Evolutionary conservation across 2,113 vertebrate species (phyloP), one percentile per base, ranked within the genome.

Genomic region (Typhlomys cinereus): DNA sequence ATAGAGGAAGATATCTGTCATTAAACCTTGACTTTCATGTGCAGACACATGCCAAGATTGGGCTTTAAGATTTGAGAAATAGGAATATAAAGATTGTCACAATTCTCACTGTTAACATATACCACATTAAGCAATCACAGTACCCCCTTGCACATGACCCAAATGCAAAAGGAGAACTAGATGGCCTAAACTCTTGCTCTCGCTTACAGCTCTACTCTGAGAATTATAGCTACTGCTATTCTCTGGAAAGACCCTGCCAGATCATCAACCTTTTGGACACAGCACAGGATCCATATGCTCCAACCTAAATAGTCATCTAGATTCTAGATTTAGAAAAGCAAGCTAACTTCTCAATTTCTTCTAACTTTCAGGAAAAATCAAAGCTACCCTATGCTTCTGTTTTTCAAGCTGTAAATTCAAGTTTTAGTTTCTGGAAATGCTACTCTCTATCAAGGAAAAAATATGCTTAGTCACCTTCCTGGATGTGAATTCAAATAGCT

Each of bases 381-480:
- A 41, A 4, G 29, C 34, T 6, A 66, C 8, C 7, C 21, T 80
- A 23, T n/a, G n/a, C n/a, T n/a, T n/a, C 1, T 67, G 3, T 74
- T 82, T 83, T 34, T 50, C 7, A 69, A 76, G 21, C 82, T 44
- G 67, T 29, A 62, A 86, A 83, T 4, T 36, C 62, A 81, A 90
- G n/a, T 5, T 74, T 6, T 69, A 48, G n/a, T 62, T 52, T 69
- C 57, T 85, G n/a, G n/a, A n/a, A n/a, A n/a, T n/a, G 11, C 12
- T 67, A 18, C n/a, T 62, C 41, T 6, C 41, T 62, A 61, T 64
- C 15, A 50, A 85, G 88, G 11, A 88, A 90, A n/a, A 86, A 92
- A 86, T 20, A 57, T 2, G 9, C 4, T 5, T 21, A 7, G 9
- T 78, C 44, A 13, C n/a, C 20, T 54, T 31, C 48, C 54, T 78